A percentile compares a stretch with the other conserved stretches of the same genome.
phyloP scores from a whole-genome alignment of 2,888 invertebrate species.

The Dysmachus trigonus region DNA sequence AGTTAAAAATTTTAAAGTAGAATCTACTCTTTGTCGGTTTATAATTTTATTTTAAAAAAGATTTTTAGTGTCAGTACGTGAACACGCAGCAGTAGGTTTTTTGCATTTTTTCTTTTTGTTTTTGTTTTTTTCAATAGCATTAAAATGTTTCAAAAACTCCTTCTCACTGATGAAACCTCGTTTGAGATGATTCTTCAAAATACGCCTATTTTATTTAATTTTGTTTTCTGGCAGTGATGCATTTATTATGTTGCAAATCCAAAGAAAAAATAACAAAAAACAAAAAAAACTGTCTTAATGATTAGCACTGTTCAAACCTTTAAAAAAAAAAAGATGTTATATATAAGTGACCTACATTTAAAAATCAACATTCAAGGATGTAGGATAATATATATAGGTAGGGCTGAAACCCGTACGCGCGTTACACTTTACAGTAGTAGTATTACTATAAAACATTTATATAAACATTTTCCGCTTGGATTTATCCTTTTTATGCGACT shows the following conservation, averaged over 20 bases:
- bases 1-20: conserved; percentile 1
- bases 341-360: conserved; percentile 39
- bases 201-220: not conserved
- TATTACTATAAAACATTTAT: conserved; percentile 33
- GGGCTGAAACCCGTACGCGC: conserved; percentile 31
- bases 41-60: not conserved
- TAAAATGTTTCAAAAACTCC: conserved; percentile 12
- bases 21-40: not conserved
- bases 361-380: conserved; percentile 38
- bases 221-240: conserved; percentile 29
- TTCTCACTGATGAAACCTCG: conserved; percentile 12
- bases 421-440: conserved; percentile 31
- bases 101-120: too few species aligned
- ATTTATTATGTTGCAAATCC: conserved; percentile 2
- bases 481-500: not conserved
- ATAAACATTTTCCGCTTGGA: conserved; percentile 14
- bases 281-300: not conserved
- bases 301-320: conserved; percentile 12
- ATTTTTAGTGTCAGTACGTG: not conserved
- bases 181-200: conserved; percentile 11
- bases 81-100: not conserved
- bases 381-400: conserved; percentile 20
- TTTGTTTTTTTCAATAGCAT: not conserved
- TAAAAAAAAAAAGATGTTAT: conserved; percentile 11
- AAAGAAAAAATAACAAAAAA: too few species aligned